phyloP scores from a whole-genome alignment of 2,113 vertebrate genomes.

The Nothoprocta pentlandii region DNA sequence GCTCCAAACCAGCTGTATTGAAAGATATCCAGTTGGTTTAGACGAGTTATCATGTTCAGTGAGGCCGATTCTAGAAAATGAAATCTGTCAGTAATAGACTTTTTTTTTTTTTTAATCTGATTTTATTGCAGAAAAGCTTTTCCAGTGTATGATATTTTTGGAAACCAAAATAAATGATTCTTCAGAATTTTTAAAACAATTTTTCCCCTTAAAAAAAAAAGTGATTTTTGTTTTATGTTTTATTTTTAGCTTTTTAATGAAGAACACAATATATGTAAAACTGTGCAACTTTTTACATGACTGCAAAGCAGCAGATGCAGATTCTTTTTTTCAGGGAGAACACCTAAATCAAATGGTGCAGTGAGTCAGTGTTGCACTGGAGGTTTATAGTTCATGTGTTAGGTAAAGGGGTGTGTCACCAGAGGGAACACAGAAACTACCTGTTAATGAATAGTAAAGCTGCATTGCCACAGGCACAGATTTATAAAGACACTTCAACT shows the following conservation, averaged over 20 bases:
- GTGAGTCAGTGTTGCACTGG: rapidly evolving
- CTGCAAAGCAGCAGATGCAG: background rate
- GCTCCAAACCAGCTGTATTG: background rate
- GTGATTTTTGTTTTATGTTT: background rate
- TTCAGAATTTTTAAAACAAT: background rate
- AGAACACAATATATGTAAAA: background rate
- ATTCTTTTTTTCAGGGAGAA: background rate
- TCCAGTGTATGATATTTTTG: background rate
- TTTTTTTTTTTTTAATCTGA: background rate
- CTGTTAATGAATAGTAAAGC: background rate
- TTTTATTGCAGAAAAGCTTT: background rate
- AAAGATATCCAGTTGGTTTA: background rate
- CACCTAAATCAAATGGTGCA: background rate
- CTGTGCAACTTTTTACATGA: background rate
- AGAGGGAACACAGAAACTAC: background rate
- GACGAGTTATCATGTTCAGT: background rate
- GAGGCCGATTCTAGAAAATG: background rate
- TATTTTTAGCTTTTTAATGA: background rate
- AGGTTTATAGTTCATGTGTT: background rate
- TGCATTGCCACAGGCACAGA: background rate
- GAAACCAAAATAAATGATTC: background rate
- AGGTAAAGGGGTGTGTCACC: background rate
- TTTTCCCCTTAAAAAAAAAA: background rate
- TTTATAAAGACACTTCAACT: background rate
- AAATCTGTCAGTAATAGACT: background rate